phyloP scores from a whole-genome alignment of 2,797 vertebrate species.

The Myoxocephalus aenaeus region DNA sequence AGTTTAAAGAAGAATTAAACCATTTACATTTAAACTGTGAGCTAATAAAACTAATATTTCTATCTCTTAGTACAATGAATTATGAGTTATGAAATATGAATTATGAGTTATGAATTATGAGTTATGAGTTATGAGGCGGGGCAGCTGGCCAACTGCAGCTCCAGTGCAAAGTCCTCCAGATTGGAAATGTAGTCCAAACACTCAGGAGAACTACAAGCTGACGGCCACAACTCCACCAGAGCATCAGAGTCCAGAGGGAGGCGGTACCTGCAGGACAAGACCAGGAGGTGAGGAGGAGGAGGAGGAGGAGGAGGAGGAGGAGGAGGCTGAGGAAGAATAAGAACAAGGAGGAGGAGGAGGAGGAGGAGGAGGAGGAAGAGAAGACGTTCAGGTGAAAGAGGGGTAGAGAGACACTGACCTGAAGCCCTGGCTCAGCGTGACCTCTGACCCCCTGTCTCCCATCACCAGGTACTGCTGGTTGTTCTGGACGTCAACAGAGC shows the following conservation, averaged over 20 bases:
- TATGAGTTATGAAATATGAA: neutral
- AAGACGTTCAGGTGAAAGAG: neutral
- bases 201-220: constrained; percentile 63
- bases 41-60: neutral
- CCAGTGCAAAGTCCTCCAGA: constrained; percentile 78
- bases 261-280: constrained; percentile 84
- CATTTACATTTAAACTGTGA: neutral
- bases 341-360: too few relatives aligned
- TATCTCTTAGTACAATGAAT: neutral
- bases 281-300: neutral
- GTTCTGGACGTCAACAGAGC: constrained; percentile 75
- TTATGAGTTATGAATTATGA: neutral
- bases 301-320: neutral
- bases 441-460: constrained; percentile 88
- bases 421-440: constrained; percentile 45
- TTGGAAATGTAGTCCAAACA: constrained; percentile 77
- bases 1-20: neutral
- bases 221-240: constrained; percentile 90
- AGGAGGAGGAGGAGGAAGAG: neutral
- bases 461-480: constrained; percentile 88
- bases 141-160: constrained; percentile 48
- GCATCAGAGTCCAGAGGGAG: constrained; percentile 90
- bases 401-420: constrained; percentile 62
- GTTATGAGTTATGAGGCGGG: neutral
- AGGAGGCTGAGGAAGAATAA: neutral